Evolutionary conservation across 2,888 invertebrate species (phyloP).

Genomic region (Leuctra nigra): DNA sequence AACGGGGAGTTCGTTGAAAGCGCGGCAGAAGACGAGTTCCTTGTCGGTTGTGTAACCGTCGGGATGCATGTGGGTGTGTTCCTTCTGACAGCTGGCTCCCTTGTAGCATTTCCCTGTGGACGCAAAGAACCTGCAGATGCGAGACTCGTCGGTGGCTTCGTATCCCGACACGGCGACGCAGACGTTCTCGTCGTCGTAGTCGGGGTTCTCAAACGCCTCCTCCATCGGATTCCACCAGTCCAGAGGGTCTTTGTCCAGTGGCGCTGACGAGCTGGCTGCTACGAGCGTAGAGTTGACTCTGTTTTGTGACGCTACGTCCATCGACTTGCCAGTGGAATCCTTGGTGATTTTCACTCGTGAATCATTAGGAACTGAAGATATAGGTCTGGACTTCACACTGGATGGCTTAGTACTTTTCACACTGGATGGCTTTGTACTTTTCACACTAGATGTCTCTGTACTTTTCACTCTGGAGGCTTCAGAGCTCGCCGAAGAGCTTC

Average conservation of each 20-base stretch:
- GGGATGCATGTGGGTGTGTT: constrained; percentile 11
- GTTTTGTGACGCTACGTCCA: no score
- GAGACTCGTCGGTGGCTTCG: constrained; percentile 16
- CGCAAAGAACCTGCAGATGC: constrained; percentile 19
- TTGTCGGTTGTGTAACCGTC: constrained; percentile 19
- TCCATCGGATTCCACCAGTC: constrained; percentile 20
- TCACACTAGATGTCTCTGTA: no score
- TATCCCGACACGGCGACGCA: constrained; percentile 21
- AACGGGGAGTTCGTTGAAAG: background rate
- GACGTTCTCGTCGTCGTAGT: constrained; percentile 21
- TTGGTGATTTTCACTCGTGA: background rate
- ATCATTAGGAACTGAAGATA: no score
- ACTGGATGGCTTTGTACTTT: background rate
- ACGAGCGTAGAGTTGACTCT: background rate
- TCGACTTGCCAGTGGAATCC: background rate
- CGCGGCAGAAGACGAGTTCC: background rate
- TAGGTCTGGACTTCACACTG: no score
- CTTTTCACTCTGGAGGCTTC: background rate
- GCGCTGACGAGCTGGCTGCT: background rate
- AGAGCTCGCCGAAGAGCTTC: background rate
- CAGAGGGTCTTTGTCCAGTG: background rate
- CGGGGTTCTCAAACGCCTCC: constrained; percentile 10
- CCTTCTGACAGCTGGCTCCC: constrained; percentile 10
- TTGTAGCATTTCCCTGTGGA: constrained; percentile 10
- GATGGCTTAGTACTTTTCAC: background rate